phyloP scores from a whole-genome alignment of 2,888 invertebrate genomes.

The Branchipolynoe longqiensis region DNA sequence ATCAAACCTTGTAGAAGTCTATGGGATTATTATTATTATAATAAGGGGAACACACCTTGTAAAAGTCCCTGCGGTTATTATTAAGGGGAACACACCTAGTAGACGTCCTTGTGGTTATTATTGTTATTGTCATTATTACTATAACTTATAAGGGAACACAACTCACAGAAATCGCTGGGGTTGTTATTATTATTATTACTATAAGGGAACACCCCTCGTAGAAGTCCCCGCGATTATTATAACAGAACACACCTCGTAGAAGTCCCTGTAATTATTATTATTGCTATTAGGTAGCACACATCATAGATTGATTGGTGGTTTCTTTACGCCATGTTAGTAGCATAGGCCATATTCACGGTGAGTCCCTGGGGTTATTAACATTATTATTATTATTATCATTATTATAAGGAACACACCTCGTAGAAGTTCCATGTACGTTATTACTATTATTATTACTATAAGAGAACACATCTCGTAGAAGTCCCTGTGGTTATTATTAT shows the following conservation, averaged over 20 bases:
- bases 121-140: background rate
- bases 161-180: background rate
- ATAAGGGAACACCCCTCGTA: background rate
- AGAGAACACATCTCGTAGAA: background rate
- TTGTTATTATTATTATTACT: background rate
- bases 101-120: background rate
- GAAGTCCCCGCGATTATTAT: background rate
- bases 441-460: background rate
- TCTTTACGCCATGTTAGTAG: no score
- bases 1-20: no score
- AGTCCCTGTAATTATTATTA: background rate
- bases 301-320: background rate
- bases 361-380: background rate
- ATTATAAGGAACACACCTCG: background rate
- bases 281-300: background rate
- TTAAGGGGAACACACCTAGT: slow-evolving; percentile 77
- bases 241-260: background rate
- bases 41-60: no score
- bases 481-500: background rate
- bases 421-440: background rate
- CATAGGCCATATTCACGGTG: no score
- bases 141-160: background rate
- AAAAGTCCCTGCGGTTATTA: slow-evolving; percentile 77
- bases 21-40: no score
- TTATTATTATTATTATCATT: background rate